Percentiles rank a stretch among this genome's conserved stretches.
These are phyloP conservation scores for Drosophila niveifrons DNA, from an alignment of 2,888 invertebrate species.

Conservation along the genomic window DNA sequence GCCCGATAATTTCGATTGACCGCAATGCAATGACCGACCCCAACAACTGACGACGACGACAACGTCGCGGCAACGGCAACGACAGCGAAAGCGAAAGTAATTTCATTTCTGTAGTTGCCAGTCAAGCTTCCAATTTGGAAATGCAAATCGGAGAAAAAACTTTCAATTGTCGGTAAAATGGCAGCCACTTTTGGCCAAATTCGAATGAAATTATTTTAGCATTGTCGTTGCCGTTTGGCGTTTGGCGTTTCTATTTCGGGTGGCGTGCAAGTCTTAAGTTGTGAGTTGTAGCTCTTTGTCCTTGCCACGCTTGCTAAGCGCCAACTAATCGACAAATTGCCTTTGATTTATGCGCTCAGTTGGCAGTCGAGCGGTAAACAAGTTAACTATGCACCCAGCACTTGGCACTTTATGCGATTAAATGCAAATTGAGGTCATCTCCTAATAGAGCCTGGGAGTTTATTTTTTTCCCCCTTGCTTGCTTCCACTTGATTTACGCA, in stretches of 20 bases:
- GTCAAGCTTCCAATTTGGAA: constrained; percentile 60
- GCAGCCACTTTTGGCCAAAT: constrained; percentile 53
- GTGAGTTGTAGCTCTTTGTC: constrained; percentile 20
- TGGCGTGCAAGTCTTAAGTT: constrained; percentile 23
- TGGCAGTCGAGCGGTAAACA: constrained; percentile 25
- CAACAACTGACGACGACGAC: background rate
- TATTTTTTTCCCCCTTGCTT: constrained; percentile 4
- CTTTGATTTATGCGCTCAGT: constrained; percentile 56
- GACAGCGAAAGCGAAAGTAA: constrained; percentile 72
- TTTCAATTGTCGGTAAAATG: constrained; percentile 66
- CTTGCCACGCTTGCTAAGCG: constrained; percentile 35
- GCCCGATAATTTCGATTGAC: constrained; percentile 58
- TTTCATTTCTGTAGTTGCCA: constrained; percentile 60
- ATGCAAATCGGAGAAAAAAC: constrained; percentile 75
- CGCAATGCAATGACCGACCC: constrained; percentile 63
- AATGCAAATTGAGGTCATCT: constrained; percentile 71
- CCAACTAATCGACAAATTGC: constrained; percentile 66
- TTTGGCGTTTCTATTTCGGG: constrained; percentile 42
- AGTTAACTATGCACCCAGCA: constrained; percentile 34
- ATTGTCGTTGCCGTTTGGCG: constrained; percentile 25
- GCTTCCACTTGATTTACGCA: constrained; percentile 66
- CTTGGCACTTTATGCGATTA: constrained; percentile 51
- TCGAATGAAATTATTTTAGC: constrained; percentile 53
- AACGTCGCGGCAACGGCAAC: background rate
- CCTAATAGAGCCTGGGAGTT: constrained; percentile 30